Base-by-base conservation (phyloP, 2,888 invertebrate genomes). In the Molanna angustata region DNA sequence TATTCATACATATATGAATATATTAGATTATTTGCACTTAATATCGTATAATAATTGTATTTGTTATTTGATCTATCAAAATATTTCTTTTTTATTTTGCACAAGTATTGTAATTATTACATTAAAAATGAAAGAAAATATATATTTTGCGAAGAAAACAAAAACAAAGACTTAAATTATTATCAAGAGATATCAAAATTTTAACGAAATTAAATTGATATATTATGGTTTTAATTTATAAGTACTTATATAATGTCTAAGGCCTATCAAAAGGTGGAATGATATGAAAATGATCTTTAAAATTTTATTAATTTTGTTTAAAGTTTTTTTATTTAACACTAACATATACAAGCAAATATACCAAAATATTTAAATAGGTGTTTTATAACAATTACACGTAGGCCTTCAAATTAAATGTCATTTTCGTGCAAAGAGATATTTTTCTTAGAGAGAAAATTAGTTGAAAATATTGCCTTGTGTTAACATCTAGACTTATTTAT, bases 141-240 rank as follows among this genome's bases (percentile, higher is more conserved):
- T 19, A 44, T 32, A 46, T 19, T 13, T 43, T 43, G 32, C 17
- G 17, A 48, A 49, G 14, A 42, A 50, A 50, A 33, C 44, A 21
- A 50, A 47, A 50, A 37, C 44, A 37, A 50, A 50, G 50, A 50
- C 50, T 50, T 35, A 43, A 50, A 22, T 44, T 37, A 4, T 21
- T 11, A 22, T 21, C 35, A 20, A 32, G 37, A 37, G 21, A 49
- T 43, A 50, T 50, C 43, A 50, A 35, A 22, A 41, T 48, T 48
- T 37, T 19, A 42, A 43, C 14, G 16, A 21, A 41, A 33, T 44
- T 35, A 37, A 35, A 46, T 27, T 17, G 37, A 4, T 37, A 4
- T 37, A 37, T 16, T 4, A 27, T 27, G 27, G 3, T 6, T 11
- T 19, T 27, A 22, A 43, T 32, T 22, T 43, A 37, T 22, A 37